A percentile compares a stretch with the other conserved stretches of the same genome.
These are phyloP conservation scores for Eidolon dupreanum DNA, from an alignment of 2,797 vertebrate genomes.

Conservation along the genomic window DNA sequence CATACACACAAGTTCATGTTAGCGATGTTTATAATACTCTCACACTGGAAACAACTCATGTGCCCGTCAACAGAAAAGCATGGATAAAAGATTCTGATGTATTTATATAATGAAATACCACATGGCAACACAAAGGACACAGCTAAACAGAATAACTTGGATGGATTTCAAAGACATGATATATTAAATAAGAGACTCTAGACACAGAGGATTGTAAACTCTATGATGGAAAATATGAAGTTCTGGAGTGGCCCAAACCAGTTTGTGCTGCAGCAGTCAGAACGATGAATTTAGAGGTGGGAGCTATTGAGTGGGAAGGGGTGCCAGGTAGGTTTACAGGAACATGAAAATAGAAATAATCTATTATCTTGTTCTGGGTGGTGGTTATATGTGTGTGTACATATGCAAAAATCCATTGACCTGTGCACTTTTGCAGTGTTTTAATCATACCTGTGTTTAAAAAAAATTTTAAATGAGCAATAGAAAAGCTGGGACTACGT, in stretches of 20 bases:
- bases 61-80: background rate
- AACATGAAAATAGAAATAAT: background rate
- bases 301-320: background rate
- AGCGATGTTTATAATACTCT: background rate
- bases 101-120: background rate
- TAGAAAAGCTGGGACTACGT: background rate
- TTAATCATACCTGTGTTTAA: background rate
- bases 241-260: background rate
- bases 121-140: background rate
- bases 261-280: background rate
- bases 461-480: background rate
- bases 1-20: background rate
- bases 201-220: background rate
- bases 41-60: background rate
- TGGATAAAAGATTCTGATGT: background rate
- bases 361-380: background rate
- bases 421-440: background rate
- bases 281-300: background rate
- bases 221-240: background rate
- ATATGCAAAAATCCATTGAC: background rate
- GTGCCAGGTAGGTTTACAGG: background rate
- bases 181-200: background rate
- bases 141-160: background rate
- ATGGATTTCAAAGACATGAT: background rate
- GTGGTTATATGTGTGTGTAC: background rate